phyloP scores from a whole-genome alignment of 92 coral and sea anemone genomes.

The Desmophyllum pertusum region DNA sequence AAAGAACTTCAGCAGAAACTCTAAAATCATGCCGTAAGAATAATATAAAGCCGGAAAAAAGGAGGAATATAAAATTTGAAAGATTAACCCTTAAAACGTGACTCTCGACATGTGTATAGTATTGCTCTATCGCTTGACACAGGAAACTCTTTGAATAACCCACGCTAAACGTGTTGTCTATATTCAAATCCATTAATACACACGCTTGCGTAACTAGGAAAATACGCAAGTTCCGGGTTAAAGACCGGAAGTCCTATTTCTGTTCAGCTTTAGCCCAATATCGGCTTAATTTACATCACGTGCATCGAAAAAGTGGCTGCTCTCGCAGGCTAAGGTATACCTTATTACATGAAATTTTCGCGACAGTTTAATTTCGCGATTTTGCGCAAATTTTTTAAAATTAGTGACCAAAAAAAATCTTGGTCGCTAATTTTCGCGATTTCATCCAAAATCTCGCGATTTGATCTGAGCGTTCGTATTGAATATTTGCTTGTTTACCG shows the following conservation, averaged over 20 bases:
- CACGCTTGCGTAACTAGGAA: not conserved
- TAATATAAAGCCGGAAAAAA: not conserved
- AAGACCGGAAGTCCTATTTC: not conserved
- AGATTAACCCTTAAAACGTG: not conserved
- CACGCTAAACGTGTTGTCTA: not conserved
- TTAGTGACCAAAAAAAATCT: too few relatives aligned
- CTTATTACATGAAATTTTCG: too few relatives aligned
- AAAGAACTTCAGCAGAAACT: not conserved
- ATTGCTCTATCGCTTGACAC: not conserved
- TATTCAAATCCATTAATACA: not conserved
- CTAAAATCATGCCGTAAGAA: not conserved
- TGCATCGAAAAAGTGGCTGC: too few relatives aligned
- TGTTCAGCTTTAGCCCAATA: not conserved
- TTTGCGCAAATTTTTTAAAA: too few relatives aligned
- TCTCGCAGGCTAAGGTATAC: too few relatives aligned
- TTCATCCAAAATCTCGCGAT: too few relatives aligned
- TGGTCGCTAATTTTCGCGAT: too few relatives aligned
- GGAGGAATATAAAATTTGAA: not conserved
- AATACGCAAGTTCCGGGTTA: not conserved
- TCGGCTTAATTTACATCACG: not conserved
- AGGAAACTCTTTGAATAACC: slow-evolving; percentile 3
- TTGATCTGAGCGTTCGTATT: too few relatives aligned
- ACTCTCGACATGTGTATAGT: not conserved
- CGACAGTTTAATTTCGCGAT: too few relatives aligned
- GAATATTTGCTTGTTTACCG: too few relatives aligned